Evolutionary conservation across 2,113 vertebrate species (phyloP), one percentile per base, ranked within the genome.

Genomic region (Chascanopsetta lugubris): DNA sequence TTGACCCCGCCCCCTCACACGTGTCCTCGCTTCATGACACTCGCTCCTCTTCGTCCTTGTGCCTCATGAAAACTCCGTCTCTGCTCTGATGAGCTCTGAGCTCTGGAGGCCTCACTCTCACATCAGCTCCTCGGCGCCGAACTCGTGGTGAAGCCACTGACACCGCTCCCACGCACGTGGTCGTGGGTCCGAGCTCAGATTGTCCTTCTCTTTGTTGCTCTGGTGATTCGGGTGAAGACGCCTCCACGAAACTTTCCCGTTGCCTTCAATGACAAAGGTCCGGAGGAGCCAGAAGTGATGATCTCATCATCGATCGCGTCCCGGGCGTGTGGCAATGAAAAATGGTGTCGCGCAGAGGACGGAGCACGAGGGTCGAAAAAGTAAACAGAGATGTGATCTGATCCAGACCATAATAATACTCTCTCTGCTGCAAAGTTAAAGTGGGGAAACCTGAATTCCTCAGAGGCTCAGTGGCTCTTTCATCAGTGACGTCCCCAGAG

Each of bases 401-500:
- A 4, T 30, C n/a, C 38, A n/a, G 38, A n/a, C 38, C 38, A 40
- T 40, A 13, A 40, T 18, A 8, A 29, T n/a, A 8, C 13, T 18
- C 26, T 51, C 26, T 29, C 25, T n/a, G 25, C 17, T 18, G 2
- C 15, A 5, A 29, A 51, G 26, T n/a, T 9, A 51, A 51, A 18
- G 25, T 29, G 26, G 17, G 25, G 17, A 2, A n/a, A 40, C 10
- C 11, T 2, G 11, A 40, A n/a, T 17, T 30, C 26, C 49, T 51
- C 15, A 51, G 30, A 29, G 26, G 49, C n/a, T 18, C 6, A 26
- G 30, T 29, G 49, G n/a, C n/a, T n/a, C n/a, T 20, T 30, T 29
- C 49, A 51, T 30, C 49, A 51, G 20, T 51, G 49, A n/a, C 49
- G 1, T 27, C 13, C n/a, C 8, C 26, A 30, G 49, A 51, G 49